A percentile compares a stretch with the other conserved stretches of the same genome.
Evolutionary conservation across 23 tunicate species (phyloP).

Genomic region (Styela clava): DNA sequence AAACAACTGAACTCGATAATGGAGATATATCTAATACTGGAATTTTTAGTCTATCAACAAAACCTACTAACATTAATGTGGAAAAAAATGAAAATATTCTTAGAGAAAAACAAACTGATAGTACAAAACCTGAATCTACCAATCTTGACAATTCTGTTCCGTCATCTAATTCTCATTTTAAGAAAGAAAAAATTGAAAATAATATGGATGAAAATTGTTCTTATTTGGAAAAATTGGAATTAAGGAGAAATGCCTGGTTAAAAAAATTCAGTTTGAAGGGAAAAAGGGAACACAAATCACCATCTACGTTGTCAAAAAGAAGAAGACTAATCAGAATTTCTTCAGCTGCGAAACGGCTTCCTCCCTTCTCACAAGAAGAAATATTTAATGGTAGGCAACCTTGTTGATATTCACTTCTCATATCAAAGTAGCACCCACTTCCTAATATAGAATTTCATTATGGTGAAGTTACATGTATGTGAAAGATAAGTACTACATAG

Average conservation of each 20-base stretch:
- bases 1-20: too few relatives aligned
- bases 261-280: neutral
- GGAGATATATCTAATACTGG: too few relatives aligned
- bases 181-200: neutral
- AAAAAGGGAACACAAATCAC: conserved; percentile 3
- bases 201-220: neutral
- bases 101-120: too few relatives aligned
- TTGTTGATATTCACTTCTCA: too few relatives aligned
- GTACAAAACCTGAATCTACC: neutral
- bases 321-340: conserved; percentile 49
- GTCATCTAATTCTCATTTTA: neutral
- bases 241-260: neutral
- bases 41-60: too few relatives aligned
- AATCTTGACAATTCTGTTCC: neutral
- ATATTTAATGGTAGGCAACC: conserved; percentile 46
- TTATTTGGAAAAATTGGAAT: neutral
- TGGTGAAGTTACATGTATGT: too few relatives aligned
- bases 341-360: conserved; percentile 68
- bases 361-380: conserved; percentile 40
- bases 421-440: too few relatives aligned
- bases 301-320: neutral
- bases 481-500: too few relatives aligned
- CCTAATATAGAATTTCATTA: too few relatives aligned
- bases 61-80: too few relatives aligned
- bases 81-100: too few relatives aligned